Evolutionary conservation across 2,888 invertebrate genomes (phyloP).

Genomic region (Cordylochernes scorpioides): DNA sequence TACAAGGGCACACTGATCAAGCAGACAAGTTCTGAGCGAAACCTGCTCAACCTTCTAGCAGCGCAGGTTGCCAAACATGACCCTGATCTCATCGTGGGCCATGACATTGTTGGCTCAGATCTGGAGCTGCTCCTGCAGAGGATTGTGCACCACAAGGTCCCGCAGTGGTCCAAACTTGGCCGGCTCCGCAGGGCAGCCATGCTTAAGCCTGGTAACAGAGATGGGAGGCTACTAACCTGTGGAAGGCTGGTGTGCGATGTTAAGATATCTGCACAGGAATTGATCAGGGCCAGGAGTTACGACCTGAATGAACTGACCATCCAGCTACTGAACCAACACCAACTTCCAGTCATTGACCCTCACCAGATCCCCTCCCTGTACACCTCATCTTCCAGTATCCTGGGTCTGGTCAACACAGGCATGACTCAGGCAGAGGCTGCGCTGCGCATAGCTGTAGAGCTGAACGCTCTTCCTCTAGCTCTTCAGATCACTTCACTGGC

Average conservation of each 20-base stretch:
- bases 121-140: constrained; percentile 67
- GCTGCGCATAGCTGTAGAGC: constrained; percentile 59
- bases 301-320: constrained; percentile 41
- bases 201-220: constrained; percentile 19
- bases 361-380: constrained; percentile 11
- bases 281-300: constrained; percentile 67
- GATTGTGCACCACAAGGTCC: constrained; percentile 40
- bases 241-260: constrained; percentile 78
- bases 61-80: constrained; percentile 60
- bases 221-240: constrained; percentile 24
- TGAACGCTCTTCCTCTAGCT: constrained; percentile 76
- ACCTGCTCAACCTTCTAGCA: constrained; percentile 56
- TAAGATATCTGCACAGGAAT: constrained; percentile 68
- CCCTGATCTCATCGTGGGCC: constrained; percentile 78
- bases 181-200: constrained; percentile 40
- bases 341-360: too few relatives aligned
- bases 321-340: constrained; percentile 21
- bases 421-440: constrained; percentile 61
- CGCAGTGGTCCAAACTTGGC: constrained; percentile 70
- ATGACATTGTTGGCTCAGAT: constrained; percentile 69
- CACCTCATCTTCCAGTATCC: constrained; percentile 24
- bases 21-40: constrained; percentile 53
- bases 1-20: constrained; percentile 30
- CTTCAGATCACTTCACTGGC: constrained; percentile 89
- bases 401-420: constrained; percentile 46